A percentile compares a stretch with the other conserved stretches of the same genome.
phyloP scores from a whole-genome alignment of 2,888 invertebrate genomes.

The Bellardia bayeri region DNA sequence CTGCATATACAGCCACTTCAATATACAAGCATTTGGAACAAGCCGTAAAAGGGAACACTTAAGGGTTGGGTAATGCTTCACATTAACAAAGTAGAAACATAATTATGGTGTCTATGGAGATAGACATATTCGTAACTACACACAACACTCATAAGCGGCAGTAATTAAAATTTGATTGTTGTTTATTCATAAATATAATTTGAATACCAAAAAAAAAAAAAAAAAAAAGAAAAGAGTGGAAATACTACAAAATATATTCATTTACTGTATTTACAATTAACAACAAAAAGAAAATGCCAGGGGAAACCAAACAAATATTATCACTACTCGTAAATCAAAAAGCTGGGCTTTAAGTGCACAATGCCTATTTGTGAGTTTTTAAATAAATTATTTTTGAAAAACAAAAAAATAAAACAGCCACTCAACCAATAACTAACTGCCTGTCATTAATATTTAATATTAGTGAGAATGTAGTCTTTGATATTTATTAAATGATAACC shows the following conservation, averaged over 20 bases:
- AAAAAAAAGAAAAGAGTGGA: neutral
- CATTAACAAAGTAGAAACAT: neutral
- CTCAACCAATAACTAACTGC: neutral
- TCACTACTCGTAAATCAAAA: constrained; percentile 52
- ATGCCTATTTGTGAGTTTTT: neutral
- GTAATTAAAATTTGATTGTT: constrained; percentile 29
- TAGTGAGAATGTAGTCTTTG: neutral
- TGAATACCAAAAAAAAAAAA: neutral
- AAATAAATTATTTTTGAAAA: constrained; percentile 23
- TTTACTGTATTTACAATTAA: neutral
- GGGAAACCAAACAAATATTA: constrained; percentile 35
- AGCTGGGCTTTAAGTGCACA: constrained; percentile 1
- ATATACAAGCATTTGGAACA: neutral
- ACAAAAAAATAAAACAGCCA: neutral
- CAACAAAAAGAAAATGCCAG: neutral
- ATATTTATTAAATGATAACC: constrained; percentile 50
- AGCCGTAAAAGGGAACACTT: neutral
- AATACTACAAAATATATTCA: neutral
- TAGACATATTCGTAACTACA: neutral
- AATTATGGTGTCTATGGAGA: neutral
- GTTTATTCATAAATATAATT: constrained; percentile 49
- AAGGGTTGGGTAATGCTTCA: constrained; percentile 21
- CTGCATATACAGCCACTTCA: constrained; percentile 1
- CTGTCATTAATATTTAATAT: neutral
- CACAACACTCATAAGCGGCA: neutral